Conservation (phyloP, 2,888 invertebrate genomes). For the Thumatha senex region DNA sequence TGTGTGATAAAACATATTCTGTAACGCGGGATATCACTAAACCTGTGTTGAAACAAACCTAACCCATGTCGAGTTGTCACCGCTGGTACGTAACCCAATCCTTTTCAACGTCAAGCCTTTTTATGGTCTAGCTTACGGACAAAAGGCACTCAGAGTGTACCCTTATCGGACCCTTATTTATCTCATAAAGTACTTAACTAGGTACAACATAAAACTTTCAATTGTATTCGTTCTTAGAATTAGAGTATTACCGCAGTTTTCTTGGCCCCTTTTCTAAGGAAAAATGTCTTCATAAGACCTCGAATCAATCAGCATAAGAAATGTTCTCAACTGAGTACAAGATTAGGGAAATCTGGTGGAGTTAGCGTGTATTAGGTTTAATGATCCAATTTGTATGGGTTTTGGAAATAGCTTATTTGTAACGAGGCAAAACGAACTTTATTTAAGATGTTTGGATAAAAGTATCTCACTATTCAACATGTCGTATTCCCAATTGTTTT, state of each 20-base stretch:
- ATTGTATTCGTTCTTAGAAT: too few species aligned
- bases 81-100: not conserved
- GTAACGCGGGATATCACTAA: too few species aligned
- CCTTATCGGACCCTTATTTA: slow-evolving; percentile 3
- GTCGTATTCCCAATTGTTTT: too few species aligned
- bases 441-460: not conserved
- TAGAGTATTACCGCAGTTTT: not conserved
- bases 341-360: slow-evolving; percentile 19
- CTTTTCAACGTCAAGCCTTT: slow-evolving; percentile 5
- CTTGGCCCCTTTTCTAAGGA: slow-evolving; percentile 6
- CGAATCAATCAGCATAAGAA: slow-evolving; percentile 23
- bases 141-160: slow-evolving; percentile 2
- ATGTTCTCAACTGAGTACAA: slow-evolving; percentile 12
- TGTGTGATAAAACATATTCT: too few species aligned
- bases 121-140: not conserved
- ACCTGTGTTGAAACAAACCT: not conserved
- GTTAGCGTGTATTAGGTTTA: slow-evolving; percentile 6
- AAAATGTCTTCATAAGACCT: slow-evolving; percentile 15
- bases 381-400: slow-evolving; percentile 23
- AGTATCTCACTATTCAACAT: too few species aligned
- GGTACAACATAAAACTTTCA: not conserved
- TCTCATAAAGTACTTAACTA: slow-evolving; percentile 3
- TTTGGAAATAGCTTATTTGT: slow-evolving; percentile 3
- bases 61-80: not conserved
- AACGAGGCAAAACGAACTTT: not conserved